Base-by-base conservation (phyloP, 2,113 vertebrate species). In the Oreochromis niloticus region DNA sequence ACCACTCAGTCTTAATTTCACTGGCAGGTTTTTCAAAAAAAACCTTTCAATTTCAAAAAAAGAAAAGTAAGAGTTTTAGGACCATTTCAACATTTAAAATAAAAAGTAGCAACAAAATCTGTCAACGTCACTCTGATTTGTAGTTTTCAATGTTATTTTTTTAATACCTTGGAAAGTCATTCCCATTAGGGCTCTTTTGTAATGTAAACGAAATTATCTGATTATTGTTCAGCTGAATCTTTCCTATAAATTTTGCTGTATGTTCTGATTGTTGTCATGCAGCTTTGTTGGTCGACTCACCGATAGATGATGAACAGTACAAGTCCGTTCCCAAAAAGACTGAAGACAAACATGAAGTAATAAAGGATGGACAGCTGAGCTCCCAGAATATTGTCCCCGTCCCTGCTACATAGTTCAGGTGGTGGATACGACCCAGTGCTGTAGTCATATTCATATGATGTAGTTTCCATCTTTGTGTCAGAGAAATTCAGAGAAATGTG, bases 291-390 rank as follows among this genome's bases (percentile, higher is more conserved):
- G 30, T 43, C 4, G 8, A 86, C 94, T 95, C 93, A 93, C 56
- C 96, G 96, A 78, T 94, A 14, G 17, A 98, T 93, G 85, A 97
- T 95, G 75, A 95, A 39, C 57, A 97, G 90, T 17, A 98, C 97
- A 36, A 96, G 87, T 6, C 90, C 32, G 4, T 97, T 98, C 48
- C 97, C 95, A 0, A 96, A 3, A 19, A 98, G 5, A 22, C 97
- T 97, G 12, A 96, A 27, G 80, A 94, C 9, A 30, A 98, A 97
- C 73, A 96, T 96, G 5, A 95, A 43, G n/a, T 95, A 96, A 87
- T 96, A 97, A 80, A 97, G 87, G 8, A 83, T 36, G 1, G 97
- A 96, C 2, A 97, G 90, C 1, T 48, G 32, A 16, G 89, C 88
- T 41, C 92, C 91, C 7, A 97, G 93, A 1, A 39, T 27, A 80